Conservation (phyloP, 2,888 invertebrate species). For the Galerucella pusilla region DNA sequence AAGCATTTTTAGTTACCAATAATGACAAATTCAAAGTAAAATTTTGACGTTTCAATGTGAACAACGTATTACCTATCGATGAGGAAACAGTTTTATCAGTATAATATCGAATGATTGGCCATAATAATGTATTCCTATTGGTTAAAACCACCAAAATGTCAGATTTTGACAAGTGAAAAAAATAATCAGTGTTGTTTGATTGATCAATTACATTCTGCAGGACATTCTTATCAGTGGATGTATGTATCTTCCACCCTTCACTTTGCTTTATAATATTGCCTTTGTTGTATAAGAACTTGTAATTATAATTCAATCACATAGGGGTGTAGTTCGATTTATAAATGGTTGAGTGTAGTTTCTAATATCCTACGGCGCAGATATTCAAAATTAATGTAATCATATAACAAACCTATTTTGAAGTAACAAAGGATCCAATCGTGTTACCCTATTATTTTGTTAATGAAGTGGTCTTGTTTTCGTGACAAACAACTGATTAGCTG, state of each 20-base stretch:
- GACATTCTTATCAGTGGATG: background rate
- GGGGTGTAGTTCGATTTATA: background rate
- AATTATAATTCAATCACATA: background rate
- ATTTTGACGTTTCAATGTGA: too few relatives aligned
- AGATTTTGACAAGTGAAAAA: too few relatives aligned
- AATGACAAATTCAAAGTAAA: too few relatives aligned
- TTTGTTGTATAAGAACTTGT: background rate
- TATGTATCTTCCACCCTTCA: background rate
- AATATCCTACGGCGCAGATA: constrained; percentile 8
- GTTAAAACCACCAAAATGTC: too few relatives aligned
- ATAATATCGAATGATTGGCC: too few relatives aligned
- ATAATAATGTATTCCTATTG: too few relatives aligned
- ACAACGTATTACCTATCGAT: too few relatives aligned
- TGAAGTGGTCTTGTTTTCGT: constrained; percentile 33
- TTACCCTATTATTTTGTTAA: constrained; percentile 34
- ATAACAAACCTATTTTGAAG: constrained; percentile 32
- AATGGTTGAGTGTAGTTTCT: constrained; percentile 7
- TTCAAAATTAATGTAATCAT: constrained; percentile 31
- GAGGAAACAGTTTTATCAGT: too few relatives aligned
- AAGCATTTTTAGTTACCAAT: too few relatives aligned
- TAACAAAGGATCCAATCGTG: constrained; percentile 34
- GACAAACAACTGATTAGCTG: constrained; percentile 25
- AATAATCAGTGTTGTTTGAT: background rate
- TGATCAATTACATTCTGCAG: background rate
- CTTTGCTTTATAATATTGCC: background rate